Evolutionary conservation across 1,140 invertebrate genomes (phyloP).

Genomic region (Liolophura sinensis): DNA sequence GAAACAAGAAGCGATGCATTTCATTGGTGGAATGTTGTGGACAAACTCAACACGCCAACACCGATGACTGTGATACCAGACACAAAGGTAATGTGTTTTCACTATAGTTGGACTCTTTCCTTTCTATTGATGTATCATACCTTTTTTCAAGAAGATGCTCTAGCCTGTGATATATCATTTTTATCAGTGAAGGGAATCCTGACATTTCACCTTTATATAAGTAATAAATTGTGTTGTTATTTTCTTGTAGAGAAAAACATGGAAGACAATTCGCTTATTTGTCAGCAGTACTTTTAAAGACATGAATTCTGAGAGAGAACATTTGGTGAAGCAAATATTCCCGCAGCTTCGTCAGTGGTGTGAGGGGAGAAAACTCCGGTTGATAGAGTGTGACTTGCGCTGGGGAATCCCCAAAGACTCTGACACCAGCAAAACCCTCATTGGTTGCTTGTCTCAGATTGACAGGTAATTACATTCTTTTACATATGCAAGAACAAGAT

Average conservation of each 20-base stretch:
- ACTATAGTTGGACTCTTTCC: too few relatives aligned
- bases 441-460: slow-evolving; percentile 27
- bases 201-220: too few relatives aligned
- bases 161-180: too few relatives aligned
- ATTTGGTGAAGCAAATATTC: slow-evolving; percentile 40
- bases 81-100: too few relatives aligned
- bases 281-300: slow-evolving; percentile 50
- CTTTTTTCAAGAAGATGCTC: too few relatives aligned
- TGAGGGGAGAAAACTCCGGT: slow-evolving; percentile 26
- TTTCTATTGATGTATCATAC: too few relatives aligned
- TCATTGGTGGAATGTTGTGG: too few relatives aligned
- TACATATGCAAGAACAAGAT: background rate
- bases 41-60: too few relatives aligned
- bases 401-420: slow-evolving; percentile 32
- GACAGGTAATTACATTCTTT: slow-evolving; percentile 15
- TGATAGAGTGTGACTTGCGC: slow-evolving; percentile 42
- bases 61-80: too few relatives aligned
- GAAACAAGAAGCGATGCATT: too few relatives aligned
- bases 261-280: slow-evolving; percentile 45
- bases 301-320: slow-evolving; percentile 42
- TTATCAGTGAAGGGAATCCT: too few relatives aligned
- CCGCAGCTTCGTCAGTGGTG: slow-evolving; percentile 36
- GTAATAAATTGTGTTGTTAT: too few relatives aligned
- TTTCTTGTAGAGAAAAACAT: slow-evolving; percentile 21
- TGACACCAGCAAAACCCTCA: slow-evolving; percentile 21